Percentiles rank a stretch among this genome's conserved stretches.
phyloP scores from a whole-genome alignment of 2,113 vertebrate species.

The Tyrannus savana region DNA sequence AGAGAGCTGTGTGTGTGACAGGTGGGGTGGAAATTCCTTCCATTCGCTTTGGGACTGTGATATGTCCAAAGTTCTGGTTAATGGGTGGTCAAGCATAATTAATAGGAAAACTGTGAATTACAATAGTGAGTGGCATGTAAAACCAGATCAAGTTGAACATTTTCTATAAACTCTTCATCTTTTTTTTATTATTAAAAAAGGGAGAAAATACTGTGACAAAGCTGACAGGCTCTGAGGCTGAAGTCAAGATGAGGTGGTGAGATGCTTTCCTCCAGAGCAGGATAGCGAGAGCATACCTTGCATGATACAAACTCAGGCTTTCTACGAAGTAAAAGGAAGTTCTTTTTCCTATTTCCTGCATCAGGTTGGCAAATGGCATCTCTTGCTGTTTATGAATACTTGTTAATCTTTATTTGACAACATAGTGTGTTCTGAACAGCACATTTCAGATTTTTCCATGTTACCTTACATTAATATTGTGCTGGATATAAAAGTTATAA shows the following conservation, averaged over 20 bases:
- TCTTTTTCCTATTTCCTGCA: neutral
- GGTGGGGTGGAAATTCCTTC: neutral
- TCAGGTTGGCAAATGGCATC: neutral
- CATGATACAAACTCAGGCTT: neutral
- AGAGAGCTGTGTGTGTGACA: neutral
- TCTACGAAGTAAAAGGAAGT: neutral
- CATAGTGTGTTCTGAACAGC: neutral
- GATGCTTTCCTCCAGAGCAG: neutral
- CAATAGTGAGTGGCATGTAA: neutral
- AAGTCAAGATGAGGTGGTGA: neutral
- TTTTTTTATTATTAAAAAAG: neutral
- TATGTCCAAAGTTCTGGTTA: neutral
- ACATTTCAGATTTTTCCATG: rapidly evolving
- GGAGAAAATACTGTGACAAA: neutral
- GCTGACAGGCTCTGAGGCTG: neutral
- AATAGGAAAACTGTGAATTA: neutral
- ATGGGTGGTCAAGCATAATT: neutral
- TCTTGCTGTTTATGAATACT: neutral
- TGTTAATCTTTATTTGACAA: neutral
- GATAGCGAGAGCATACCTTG: neutral
- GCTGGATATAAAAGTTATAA: neutral
- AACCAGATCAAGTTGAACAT: neutral
- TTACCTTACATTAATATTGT: neutral
- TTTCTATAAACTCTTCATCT: neutral
- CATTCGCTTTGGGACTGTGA: rapidly evolving